These are phyloP conservation scores for Dasyornis broadbenti DNA, from an alignment of 2,113 vertebrate species.

Conservation along the genomic window DNA sequence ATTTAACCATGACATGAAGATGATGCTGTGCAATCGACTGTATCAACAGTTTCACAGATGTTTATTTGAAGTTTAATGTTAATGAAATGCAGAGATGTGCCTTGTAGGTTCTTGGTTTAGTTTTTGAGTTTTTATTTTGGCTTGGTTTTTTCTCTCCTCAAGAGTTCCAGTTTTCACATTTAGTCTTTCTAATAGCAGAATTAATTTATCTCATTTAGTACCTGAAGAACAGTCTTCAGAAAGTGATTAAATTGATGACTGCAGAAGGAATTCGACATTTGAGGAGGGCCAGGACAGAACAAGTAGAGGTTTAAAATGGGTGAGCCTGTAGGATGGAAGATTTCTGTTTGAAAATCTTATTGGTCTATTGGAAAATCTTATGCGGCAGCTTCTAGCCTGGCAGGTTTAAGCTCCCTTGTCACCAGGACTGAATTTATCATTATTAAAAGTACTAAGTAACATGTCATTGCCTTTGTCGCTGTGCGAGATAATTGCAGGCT, in stretches of 20 bases:
- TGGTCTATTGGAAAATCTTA: not conserved
- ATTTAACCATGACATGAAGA: slow-evolving; percentile 44
- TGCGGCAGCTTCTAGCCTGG: not conserved
- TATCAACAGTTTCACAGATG: slow-evolving; percentile 42
- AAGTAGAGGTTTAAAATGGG: not conserved
- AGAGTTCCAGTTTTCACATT: not conserved
- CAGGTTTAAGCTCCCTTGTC: slow-evolving; percentile 30
- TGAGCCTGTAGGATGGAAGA: not conserved
- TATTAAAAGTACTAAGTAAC: slow-evolving; percentile 62
- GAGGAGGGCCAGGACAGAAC: not conserved
- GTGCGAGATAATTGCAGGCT: slow-evolving; percentile 67
- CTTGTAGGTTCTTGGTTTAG: not conserved
- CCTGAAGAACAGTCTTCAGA: not conserved
- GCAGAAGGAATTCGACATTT: not conserved
- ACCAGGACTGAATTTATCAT: slow-evolving; percentile 52
- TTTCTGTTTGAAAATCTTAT: not conserved
- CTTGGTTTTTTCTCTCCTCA: not conserved
- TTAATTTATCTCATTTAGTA: not conserved
- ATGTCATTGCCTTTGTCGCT: slow-evolving; percentile 55
- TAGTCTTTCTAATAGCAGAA: not conserved
- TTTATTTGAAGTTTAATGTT: slow-evolving; percentile 57
- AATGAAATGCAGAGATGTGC: slow-evolving; percentile 38
- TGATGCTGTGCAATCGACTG: slow-evolving; percentile 31
- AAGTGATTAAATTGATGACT: not conserved
- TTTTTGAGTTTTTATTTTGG: not conserved